These are phyloP conservation scores for Lemur catta DNA, from an alignment of 2,797 vertebrate species.

Conservation along the genomic window DNA sequence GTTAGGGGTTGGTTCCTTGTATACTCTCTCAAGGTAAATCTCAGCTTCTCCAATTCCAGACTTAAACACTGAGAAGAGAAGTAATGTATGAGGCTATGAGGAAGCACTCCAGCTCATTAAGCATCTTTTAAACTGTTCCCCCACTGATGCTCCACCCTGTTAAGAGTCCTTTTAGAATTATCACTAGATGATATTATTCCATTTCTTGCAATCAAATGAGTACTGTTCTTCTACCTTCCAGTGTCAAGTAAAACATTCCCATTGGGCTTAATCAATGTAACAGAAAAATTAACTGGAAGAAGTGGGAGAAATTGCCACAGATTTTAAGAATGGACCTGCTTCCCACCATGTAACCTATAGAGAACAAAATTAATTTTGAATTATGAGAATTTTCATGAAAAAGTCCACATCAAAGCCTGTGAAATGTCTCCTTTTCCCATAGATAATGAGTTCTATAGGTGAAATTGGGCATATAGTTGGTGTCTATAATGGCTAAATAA, in stretches of 20 bases:
- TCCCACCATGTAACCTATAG: not conserved
- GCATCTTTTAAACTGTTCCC: not conserved
- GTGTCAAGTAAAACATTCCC: slow-evolving; percentile 21
- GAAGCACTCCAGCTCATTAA: not conserved
- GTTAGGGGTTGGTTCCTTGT: not conserved
- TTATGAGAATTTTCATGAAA: not conserved
- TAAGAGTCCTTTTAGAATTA: not conserved
- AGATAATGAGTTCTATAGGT: not conserved
- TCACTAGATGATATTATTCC: not conserved
- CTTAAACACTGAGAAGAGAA: not conserved
- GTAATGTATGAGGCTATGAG: not conserved
- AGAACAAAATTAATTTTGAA: slow-evolving; percentile 32
- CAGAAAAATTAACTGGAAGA: not conserved
- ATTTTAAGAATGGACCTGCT: slow-evolving; percentile 6
- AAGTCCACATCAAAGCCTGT: not conserved
- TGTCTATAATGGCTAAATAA: not conserved
- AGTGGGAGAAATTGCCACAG: not conserved
- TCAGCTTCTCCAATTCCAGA: not conserved
- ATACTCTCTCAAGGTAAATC: not conserved
- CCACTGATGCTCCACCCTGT: not conserved
- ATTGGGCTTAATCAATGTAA: not conserved
- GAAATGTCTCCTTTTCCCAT: not conserved
- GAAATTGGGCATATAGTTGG: not conserved
- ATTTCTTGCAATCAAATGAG: not conserved
- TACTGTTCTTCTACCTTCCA: not conserved